phyloP scores from a whole-genome alignment of 1,140 invertebrate genomes.

The Pogonomyrmex barbatus region DNA sequence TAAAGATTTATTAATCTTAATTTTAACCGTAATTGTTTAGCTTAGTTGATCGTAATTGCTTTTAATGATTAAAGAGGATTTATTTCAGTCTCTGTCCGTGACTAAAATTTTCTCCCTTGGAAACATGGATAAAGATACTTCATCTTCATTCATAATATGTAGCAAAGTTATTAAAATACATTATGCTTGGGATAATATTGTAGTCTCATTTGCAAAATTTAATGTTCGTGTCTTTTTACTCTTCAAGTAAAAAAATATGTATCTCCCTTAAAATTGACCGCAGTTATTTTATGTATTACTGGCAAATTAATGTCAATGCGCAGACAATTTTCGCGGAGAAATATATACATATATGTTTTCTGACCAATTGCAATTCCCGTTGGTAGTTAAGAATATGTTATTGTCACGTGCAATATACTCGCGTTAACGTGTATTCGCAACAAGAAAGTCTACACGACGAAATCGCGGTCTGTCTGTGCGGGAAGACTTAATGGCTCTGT shows the following conservation, averaged over 20 bases:
- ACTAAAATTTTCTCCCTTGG: conserved; percentile 28
- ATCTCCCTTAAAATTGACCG: conserved; percentile 23
- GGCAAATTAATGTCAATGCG: conserved; percentile 6
- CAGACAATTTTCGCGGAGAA: conserved; percentile 7
- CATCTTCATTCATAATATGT: conserved; percentile 43
- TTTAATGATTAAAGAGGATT: conserved; percentile 41
- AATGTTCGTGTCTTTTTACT: neutral
- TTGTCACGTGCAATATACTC: conserved; percentile 33
- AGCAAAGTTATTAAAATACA: conserved; percentile 43
- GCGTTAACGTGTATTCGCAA: conserved; percentile 17
- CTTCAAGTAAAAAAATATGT: neutral
- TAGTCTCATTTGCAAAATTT: conserved; percentile 30
- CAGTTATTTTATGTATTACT: neutral
- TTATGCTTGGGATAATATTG: conserved; percentile 34
- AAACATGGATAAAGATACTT: conserved; percentile 33
- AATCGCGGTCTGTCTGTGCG: conserved; percentile 31
- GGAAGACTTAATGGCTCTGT: conserved; percentile 55
- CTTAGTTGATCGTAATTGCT: conserved; percentile 23
- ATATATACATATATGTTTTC: conserved; percentile 25
- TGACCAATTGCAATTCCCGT: conserved; percentile 32
- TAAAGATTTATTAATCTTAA: conserved; percentile 13
- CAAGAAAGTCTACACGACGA: conserved; percentile 49
- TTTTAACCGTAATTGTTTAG: conserved; percentile 38
- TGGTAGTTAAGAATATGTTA: conserved; percentile 55
- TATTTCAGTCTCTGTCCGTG: conserved; percentile 44